Evolutionary conservation across 2,113 vertebrate genomes (phyloP).

Genomic region (Crotalus viridis): DNA sequence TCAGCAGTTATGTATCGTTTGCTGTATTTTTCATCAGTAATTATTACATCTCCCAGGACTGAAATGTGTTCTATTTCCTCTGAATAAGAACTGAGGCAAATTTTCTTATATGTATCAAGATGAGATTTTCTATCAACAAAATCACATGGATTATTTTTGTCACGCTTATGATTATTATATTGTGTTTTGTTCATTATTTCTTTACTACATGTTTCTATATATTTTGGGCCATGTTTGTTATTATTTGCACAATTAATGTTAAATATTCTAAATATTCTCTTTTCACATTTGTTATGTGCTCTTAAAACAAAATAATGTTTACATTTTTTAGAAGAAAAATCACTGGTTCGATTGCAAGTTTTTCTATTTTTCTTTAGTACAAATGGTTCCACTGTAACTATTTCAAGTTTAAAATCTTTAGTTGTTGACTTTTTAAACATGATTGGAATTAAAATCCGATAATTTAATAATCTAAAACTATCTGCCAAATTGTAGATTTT

Average conservation of each 20-base stretch:
- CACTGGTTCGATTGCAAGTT: not conserved
- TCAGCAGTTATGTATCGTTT: not conserved
- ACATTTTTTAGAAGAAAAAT: not conserved
- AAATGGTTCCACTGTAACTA: rapidly evolving
- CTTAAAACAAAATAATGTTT: conserved; percentile 11
- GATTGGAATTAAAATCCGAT: not conserved
- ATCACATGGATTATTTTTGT: conserved; percentile 17
- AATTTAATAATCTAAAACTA: conserved; percentile 6
- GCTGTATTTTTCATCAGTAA: conserved; percentile 4
- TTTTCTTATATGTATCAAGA: conserved; percentile 76
- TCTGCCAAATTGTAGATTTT: conserved; percentile 16
- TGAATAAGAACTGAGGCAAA: conserved; percentile 61
- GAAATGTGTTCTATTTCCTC: conserved; percentile 54
- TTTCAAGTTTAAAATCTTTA: conserved; percentile 1
- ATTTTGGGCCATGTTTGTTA: conserved; percentile 5
- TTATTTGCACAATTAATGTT: not conserved
- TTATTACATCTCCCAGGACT: conserved; percentile 49
- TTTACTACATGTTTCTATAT: not conserved
- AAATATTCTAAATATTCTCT: not conserved
- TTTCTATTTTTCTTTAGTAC: conserved; percentile 4
- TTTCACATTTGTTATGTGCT: conserved; percentile 10
- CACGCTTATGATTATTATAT: not conserved
- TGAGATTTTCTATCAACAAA: conserved; percentile 48
- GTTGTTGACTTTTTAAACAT: conserved; percentile 17
- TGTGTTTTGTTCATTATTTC: conserved; percentile 15